Base-by-base conservation (phyloP, 2,888 invertebrate genomes). In the Eilema sororculum region DNA sequence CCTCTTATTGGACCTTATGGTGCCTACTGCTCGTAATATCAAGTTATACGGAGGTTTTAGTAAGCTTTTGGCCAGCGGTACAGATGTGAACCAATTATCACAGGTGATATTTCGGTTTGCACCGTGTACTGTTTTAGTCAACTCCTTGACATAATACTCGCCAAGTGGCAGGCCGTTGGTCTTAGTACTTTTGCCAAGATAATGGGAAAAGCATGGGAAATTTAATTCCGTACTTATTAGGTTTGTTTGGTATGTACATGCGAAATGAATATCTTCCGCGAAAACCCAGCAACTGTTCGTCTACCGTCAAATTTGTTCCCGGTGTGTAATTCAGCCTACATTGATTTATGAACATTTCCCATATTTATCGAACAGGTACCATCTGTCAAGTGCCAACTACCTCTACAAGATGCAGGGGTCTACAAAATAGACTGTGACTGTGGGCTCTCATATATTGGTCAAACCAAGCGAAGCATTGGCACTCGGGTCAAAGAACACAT, bases 161-260 rank as follows among this genome's bases (percentile, higher is more conserved):
- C 33, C 73, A 0, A 61, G 65, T 33, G 73, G 68, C 13, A 67
- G 37, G 16, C 68, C 65, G 20, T 59, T 24, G 1, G 33, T 58
- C 13, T 58, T 25, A 9, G 33, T 33, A 33, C 33, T 33, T 10
- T 10, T 33, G 33, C 33, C 33, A 9, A 33, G 8, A 33, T 33
- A 33, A 24, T 24, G 24, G 10, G 0, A 4, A 6, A 5, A 58
- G 25, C 25, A 58, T 58, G 2, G 58, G 25, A 28, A 58, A 16
- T 25, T 58, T 25, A 24, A 58, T 58, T 0, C 58, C 58, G 8
- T 24, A 58, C 13, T 58, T 28, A 5, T 24, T 16, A 2, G 72
- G 72, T 46, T 72, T 74, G 25, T 74, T 74, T 1, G 74, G 69
- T 24, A 74, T 74, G 6, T 72, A 74, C 60, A 69, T 72, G 1